Percentiles rank a stretch among this genome's conserved stretches.
phyloP scores from a whole-genome alignment of 2,888 invertebrate genomes.

The Trimorus sp. region DNA sequence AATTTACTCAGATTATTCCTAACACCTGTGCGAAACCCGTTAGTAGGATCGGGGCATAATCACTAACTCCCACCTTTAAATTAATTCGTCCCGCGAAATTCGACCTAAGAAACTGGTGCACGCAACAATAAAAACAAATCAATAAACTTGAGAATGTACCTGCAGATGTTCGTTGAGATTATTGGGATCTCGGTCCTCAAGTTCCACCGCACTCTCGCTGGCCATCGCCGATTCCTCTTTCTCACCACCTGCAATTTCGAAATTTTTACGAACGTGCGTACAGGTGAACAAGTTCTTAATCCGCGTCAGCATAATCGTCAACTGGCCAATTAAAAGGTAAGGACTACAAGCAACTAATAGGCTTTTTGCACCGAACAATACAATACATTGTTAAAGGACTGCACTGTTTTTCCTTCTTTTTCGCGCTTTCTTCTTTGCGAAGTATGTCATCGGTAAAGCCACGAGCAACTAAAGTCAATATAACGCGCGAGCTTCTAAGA shows the following conservation, averaged over 20 bases:
- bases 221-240: constrained; percentile 79
- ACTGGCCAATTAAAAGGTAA: neutral
- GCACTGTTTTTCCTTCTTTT: constrained; percentile 30
- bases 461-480: constrained; percentile 62
- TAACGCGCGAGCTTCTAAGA: constrained; percentile 48
- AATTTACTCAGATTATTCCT: too few species aligned
- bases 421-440: constrained; percentile 37
- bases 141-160: constrained; percentile 80
- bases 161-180: constrained; percentile 87
- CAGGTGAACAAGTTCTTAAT: constrained; percentile 69
- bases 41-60: too few species aligned
- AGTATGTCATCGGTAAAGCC: constrained; percentile 55
- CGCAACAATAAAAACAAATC: too few species aligned
- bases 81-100: too few species aligned
- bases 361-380: neutral
- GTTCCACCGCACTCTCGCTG: constrained; percentile 82
- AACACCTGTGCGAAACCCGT: too few species aligned
- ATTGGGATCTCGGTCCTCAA: constrained; percentile 88
- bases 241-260: constrained; percentile 76
- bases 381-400: neutral
- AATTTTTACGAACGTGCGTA: constrained; percentile 68
- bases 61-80: too few species aligned
- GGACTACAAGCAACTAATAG: too few species aligned
- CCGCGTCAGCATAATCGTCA: constrained; percentile 64
- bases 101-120: too few species aligned